These are phyloP conservation scores for Limanda limanda DNA, from an alignment of 2,113 vertebrate genomes.

Conservation along the genomic window DNA sequence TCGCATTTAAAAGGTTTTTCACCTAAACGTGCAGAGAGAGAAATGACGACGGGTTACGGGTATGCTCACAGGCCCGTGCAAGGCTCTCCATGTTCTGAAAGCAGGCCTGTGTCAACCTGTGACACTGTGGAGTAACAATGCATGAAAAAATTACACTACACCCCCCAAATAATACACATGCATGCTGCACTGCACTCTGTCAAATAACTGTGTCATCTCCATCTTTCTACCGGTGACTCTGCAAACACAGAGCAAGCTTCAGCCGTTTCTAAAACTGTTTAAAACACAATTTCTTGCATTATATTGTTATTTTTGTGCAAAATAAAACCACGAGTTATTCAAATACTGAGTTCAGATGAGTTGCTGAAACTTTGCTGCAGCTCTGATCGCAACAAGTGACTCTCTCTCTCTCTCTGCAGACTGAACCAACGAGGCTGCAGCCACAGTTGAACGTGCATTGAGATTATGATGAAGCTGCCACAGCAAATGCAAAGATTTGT, in stretches of 20 bases:
- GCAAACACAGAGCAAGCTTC: neutral
- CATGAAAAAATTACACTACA: no score
- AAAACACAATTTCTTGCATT: neutral
- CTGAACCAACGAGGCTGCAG: constrained; percentile 19
- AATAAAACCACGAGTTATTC: neutral
- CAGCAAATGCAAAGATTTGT: constrained; percentile 42
- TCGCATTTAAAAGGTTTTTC: constrained; percentile 85
- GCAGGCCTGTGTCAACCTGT: neutral
- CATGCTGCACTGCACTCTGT: neutral
- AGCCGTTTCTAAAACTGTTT: neutral
- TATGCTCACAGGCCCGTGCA: constrained; percentile 32
- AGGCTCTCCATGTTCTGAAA: neutral
- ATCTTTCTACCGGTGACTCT: constrained; percentile 1
- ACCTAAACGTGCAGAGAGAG: constrained; percentile 80
- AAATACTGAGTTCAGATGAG: neutral
- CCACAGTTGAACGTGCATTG: constrained; percentile 11
- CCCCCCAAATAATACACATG: neutral
- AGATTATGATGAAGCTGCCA: constrained; percentile 6
- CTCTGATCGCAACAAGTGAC: constrained; percentile 56
- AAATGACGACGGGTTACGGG: constrained; percentile 70
- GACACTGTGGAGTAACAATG: neutral
- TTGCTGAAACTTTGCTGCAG: constrained; percentile 32
- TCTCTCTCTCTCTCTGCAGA: constrained; percentile 7
- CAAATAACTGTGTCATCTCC: no score
- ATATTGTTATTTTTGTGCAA: neutral